Evolutionary conservation across 1,140 invertebrate genomes (phyloP).

Genomic region (Drosophila pachea): DNA sequence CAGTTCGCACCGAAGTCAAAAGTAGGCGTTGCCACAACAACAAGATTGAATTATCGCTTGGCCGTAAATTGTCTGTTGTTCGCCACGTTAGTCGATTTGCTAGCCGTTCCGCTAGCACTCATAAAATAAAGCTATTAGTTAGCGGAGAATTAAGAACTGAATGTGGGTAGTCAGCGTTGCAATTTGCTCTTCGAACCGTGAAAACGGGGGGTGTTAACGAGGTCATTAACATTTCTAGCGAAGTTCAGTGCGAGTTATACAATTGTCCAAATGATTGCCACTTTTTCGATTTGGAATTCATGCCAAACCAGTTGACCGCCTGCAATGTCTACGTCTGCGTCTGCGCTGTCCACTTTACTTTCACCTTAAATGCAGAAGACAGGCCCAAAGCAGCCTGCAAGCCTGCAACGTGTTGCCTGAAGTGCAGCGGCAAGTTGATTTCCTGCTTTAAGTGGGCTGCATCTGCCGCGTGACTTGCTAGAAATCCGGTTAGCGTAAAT

Average conservation of each 20-base stretch:
- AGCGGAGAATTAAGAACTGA: constrained; percentile 36
- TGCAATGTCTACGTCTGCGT: constrained; percentile 26
- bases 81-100: constrained; percentile 48
- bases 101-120: constrained; percentile 18
- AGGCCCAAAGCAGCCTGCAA: constrained; percentile 14
- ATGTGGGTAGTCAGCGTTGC: background rate
- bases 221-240: constrained; percentile 66
- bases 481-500: constrained; percentile 59
- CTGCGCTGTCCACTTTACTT: constrained; percentile 54
- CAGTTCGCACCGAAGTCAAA: constrained; percentile 37
- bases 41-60: constrained; percentile 49
- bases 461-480: constrained; percentile 70
- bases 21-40: constrained; percentile 34
- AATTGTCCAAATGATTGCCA: constrained; percentile 39
- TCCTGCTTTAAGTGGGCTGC: constrained; percentile 30
- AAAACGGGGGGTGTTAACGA: constrained; percentile 44
- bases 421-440: too few species aligned
- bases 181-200: background rate
- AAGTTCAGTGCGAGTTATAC: constrained; percentile 65
- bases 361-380: constrained; percentile 75
- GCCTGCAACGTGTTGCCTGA: too few species aligned
- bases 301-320: constrained; percentile 55
- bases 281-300: constrained; percentile 45
- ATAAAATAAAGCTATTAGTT: constrained; percentile 50
- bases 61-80: constrained; percentile 55